Evolutionary conservation across 2,888 invertebrate genomes (phyloP), one percentile per base, ranked within the genome.

Genomic region (Nymphalis urticae): DNA sequence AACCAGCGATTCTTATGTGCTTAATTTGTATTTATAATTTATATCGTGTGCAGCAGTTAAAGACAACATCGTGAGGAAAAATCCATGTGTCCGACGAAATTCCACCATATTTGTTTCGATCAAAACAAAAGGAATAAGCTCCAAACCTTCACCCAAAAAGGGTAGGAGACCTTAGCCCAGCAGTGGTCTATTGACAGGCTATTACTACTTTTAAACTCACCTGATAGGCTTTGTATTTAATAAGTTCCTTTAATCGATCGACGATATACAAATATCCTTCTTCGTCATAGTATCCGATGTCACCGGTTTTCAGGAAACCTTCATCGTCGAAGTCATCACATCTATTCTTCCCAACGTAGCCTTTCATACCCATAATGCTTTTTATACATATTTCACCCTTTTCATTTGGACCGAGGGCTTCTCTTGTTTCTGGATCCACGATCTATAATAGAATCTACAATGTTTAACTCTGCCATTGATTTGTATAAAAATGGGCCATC

Each of bases 331-430:
- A 96, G 80, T 96, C 95, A 72, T 94, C 94, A 0, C 72, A 71
- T 0, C 64, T 75, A 3, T 79, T 77, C 21, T 73, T 80, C 5
- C 86, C 87, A 24, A 96, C 92, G 80, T 98, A 98, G 0, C 97
- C 97, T 78, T 96, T 96, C 96, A 97, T 97, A 7, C 96, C 87
- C 64, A 95, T 84, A 9, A 95, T 94, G 0, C 97, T 96, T 79
- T 96, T 96, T 24, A 96, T 94, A 78, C 96, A 97, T 0, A 98
- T 86, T 83, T 98, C 98, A 0, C 98, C 98, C 27, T 93, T 91
- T 79, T 95, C 81, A 75, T 95, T 93, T 0, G 95, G 93, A 0
- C 95, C 96, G 58, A 96, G 75, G 0, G 93, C 77, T 75, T 93
- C 86, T 0, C 95, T 94, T 0, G 95, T 95, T 66, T 95, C 94